Conservation (phyloP, 2,888 invertebrate species). For the Spodoptera exigua region DNA sequence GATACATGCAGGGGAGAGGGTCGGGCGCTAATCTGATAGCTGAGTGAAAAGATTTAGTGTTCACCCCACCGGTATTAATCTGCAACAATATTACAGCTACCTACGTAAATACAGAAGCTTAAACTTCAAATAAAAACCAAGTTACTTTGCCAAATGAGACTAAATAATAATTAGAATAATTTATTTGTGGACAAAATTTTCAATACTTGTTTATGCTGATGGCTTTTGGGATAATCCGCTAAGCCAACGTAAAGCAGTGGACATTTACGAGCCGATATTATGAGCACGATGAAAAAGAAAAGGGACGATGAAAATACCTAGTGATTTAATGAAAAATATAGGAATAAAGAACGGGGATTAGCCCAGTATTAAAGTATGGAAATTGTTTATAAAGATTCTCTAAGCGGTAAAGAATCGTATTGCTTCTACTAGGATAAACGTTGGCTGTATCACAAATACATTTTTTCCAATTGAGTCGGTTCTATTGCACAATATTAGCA, state of each 20-base stretch:
- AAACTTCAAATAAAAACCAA: conserved; percentile 15
- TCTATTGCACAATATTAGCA: conserved; percentile 80
- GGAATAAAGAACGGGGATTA: conserved; percentile 23
- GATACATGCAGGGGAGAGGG: conserved; percentile 74
- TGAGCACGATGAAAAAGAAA: conserved; percentile 37
- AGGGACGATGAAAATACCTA: background rate
- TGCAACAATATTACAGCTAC: conserved; percentile 58
- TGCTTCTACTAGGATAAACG: conserved; percentile 47
- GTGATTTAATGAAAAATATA: conserved; percentile 25
- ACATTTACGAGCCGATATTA: conserved; percentile 40
- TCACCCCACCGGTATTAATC: conserved; percentile 77
- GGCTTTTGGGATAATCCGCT: conserved; percentile 46
- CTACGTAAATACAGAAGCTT: conserved; percentile 8
- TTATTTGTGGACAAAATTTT: conserved; percentile 46
- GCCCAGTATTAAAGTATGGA: conserved; percentile 15
- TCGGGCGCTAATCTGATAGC: conserved; percentile 81
- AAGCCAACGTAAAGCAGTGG: conserved; percentile 41
- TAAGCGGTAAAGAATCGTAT: conserved; percentile 43
- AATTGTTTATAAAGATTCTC: conserved; percentile 19
- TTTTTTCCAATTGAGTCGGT: conserved; percentile 64
- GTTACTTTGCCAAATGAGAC: conserved; percentile 27
- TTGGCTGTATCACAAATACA: conserved; percentile 55
- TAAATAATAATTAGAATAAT: conserved; percentile 42
- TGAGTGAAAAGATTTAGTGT: conserved; percentile 84
- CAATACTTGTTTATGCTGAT: conserved; percentile 50